Percentiles rank a stretch among this genome's conserved stretches.
phyloP scores from a whole-genome alignment of 2,113 vertebrate genomes.

The Micromys minutus region DNA sequence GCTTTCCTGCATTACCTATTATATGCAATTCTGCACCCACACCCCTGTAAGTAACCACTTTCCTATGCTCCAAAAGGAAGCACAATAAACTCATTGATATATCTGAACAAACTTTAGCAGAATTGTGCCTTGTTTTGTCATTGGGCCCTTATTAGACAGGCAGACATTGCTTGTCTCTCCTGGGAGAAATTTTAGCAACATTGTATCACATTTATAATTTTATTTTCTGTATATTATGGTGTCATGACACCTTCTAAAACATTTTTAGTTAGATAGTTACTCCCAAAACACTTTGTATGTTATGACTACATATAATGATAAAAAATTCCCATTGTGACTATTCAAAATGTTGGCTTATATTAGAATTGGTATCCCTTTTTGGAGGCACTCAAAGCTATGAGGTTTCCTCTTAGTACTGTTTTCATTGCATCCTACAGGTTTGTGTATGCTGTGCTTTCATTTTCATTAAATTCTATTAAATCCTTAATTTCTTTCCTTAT shows the following conservation, averaged over 20 bases:
- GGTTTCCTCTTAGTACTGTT: no score
- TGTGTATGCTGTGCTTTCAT: no score
- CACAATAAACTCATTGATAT: neutral
- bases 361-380: no score
- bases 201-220: neutral
- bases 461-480: no score
- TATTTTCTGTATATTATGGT: neutral
- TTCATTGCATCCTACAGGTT: no score
- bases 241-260: neutral
- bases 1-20: neutral
- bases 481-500: no score
- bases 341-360: no score
- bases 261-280: neutral
- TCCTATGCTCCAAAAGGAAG: neutral
- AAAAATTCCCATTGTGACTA: neutral
- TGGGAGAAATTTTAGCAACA: neutral
- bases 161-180: neutral
- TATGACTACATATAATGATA: neutral
- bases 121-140: neutral
- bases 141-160: neutral
- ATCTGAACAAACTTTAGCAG: neutral
- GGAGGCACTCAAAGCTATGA: no score
- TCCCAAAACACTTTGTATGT: neutral
- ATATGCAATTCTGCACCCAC: neutral
- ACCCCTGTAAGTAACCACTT: neutral